phyloP scores from a whole-genome alignment of 1,140 invertebrate species.

The Lucilia cuprina region DNA sequence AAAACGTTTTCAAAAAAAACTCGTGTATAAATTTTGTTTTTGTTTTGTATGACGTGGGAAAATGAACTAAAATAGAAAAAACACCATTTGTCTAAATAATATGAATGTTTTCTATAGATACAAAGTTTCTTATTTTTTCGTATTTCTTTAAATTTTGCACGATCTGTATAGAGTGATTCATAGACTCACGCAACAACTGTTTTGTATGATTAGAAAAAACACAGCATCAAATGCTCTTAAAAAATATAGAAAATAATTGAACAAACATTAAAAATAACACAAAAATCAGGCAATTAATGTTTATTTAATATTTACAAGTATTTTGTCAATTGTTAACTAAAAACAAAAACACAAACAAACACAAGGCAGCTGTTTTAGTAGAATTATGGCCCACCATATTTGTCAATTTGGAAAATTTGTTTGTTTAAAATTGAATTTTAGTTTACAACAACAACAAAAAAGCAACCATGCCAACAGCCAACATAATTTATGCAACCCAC shows the following conservation, averaged over 20 bases:
- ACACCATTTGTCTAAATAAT: not conserved
- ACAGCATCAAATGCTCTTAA: not conserved
- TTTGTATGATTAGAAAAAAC: not conserved
- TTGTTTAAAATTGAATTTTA: not conserved
- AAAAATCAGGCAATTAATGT: not conserved
- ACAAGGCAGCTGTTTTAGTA: not conserved
- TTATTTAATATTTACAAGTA: not conserved
- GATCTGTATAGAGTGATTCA: not conserved
- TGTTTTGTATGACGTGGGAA: not conserved
- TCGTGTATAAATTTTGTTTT: not conserved
- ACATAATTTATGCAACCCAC: not conserved
- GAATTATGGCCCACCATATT: not conserved
- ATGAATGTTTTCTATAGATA: not conserved
- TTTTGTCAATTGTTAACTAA: not conserved
- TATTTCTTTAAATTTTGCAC: not conserved
- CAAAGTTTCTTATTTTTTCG: not conserved
- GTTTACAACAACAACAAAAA: not conserved
- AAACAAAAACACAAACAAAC: not conserved
- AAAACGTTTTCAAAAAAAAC: not conserved
- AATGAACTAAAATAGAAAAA: not conserved
- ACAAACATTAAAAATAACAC: not conserved
- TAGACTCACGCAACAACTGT: conserved; percentile 1
- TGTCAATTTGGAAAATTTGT: not conserved
- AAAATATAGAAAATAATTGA: not conserved
- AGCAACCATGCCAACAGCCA: not conserved